Evolutionary conservation across 2,888 invertebrate genomes (phyloP).

Genomic region (Tridacna crocea): DNA sequence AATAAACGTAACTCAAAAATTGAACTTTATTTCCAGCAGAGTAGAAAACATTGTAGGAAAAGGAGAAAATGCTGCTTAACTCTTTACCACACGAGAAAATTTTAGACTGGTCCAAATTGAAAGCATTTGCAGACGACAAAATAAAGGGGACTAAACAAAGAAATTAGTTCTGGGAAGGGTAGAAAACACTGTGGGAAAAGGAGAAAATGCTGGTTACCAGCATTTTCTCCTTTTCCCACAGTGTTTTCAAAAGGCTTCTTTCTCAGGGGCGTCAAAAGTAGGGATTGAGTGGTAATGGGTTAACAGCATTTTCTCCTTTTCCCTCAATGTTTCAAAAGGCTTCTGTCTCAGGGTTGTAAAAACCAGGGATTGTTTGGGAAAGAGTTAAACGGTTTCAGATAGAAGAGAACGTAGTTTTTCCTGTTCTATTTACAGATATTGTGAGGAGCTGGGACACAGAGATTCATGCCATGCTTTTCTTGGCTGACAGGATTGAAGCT

Average conservation of each 20-base stretch:
- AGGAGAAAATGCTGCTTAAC: too few species aligned
- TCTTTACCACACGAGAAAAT: too few species aligned
- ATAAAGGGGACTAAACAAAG: too few species aligned
- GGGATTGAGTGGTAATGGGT: not conserved
- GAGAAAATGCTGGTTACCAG: constrained; percentile 6
- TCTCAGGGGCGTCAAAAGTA: too few species aligned
- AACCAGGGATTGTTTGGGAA: not conserved
- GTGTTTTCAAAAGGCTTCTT: too few species aligned
- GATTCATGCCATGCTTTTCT: constrained; percentile 68
- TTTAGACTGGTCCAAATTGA: too few species aligned
- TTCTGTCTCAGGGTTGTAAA: not conserved
- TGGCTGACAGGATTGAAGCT: constrained; percentile 47
- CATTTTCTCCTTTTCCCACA: constrained; percentile 14
- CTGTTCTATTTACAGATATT: not conserved
- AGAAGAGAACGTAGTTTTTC: not conserved
- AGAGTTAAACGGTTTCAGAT: not conserved
- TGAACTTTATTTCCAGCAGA: too few species aligned
- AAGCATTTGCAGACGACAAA: too few species aligned
- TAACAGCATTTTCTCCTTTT: constrained; percentile 1
- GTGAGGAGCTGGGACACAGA: constrained; percentile 61
- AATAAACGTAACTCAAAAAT: too few species aligned
- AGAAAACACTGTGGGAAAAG: not conserved
- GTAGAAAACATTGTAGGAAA: too few species aligned
- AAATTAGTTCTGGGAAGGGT: too few species aligned
- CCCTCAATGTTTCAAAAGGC: not conserved